These are phyloP conservation scores for Oreotrochilus melanogaster DNA, from an alignment of 2,113 vertebrate genomes.

Conservation along the genomic window DNA sequence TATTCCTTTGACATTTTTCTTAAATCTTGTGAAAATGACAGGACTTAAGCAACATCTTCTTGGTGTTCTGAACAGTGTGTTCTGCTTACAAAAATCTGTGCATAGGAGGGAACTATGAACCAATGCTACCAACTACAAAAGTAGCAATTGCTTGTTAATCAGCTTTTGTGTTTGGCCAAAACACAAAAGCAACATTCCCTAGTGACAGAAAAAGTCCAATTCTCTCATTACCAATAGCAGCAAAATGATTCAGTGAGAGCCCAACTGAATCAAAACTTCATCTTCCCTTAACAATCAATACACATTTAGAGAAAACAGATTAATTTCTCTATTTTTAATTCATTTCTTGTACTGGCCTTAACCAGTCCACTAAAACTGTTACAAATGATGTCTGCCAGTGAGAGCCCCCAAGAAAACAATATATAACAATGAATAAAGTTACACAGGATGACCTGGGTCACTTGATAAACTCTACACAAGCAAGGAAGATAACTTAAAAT, in stretches of 20 bases:
- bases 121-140: background rate
- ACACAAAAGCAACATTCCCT: background rate
- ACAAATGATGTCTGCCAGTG: background rate
- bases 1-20: slow-evolving; percentile 20
- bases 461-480: background rate
- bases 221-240: background rate
- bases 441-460: background rate
- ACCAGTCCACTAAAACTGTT: background rate
- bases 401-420: background rate
- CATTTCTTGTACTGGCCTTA: background rate
- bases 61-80: slow-evolving; percentile 17
- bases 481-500: background rate
- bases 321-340: background rate
- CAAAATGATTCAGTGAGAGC: background rate
- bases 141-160: background rate
- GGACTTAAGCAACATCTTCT: background rate
- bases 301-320: background rate
- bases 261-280: background rate
- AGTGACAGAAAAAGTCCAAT: background rate
- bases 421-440: background rate
- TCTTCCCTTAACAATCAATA: background rate
- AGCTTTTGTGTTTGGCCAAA: too few relatives aligned
- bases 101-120: background rate
- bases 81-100: background rate
- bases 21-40: slow-evolving; percentile 13